These are phyloP conservation scores for Mus spicilegus DNA, from an alignment of 2,113 vertebrate species.

Conservation along the genomic window DNA sequence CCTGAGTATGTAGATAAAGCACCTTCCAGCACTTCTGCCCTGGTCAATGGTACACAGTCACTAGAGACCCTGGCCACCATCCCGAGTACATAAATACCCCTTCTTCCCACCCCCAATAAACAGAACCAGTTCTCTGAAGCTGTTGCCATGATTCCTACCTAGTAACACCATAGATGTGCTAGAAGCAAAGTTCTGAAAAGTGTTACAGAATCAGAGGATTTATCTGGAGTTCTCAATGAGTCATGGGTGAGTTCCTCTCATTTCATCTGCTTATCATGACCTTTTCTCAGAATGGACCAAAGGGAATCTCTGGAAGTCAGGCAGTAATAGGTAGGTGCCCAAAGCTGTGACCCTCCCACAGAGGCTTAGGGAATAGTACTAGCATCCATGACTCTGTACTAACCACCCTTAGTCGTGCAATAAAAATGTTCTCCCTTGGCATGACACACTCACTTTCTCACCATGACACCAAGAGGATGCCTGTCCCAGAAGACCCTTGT, in stretches of 20 bases:
- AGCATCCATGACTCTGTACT: too few relatives aligned
- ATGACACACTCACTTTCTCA: neutral
- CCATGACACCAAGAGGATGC: neutral
- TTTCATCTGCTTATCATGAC: neutral
- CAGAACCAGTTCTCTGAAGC: too few relatives aligned
- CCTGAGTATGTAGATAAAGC: too few relatives aligned
- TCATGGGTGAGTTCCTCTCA: neutral
- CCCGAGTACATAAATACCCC: too few relatives aligned
- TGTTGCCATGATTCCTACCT: neutral
- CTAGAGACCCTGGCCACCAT: too few relatives aligned
- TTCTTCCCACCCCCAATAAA: too few relatives aligned
- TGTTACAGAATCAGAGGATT: neutral
- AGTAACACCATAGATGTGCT: rapidly evolving
- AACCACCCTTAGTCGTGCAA: too few relatives aligned
- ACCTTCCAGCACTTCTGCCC: too few relatives aligned
- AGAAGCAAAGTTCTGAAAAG: neutral
- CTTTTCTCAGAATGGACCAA: neutral
- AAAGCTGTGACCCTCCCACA: neutral
- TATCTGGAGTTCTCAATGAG: neutral
- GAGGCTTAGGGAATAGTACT: too few relatives aligned
- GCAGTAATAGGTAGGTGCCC: too few relatives aligned
- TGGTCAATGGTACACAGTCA: too few relatives aligned
- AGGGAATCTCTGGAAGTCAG: neutral
- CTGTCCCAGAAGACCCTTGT: neutral
- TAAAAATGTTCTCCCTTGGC: rapidly evolving